These are phyloP conservation scores for Drosophila austrosaltans DNA, from an alignment of 2,888 invertebrate species.

Conservation along the genomic window DNA sequence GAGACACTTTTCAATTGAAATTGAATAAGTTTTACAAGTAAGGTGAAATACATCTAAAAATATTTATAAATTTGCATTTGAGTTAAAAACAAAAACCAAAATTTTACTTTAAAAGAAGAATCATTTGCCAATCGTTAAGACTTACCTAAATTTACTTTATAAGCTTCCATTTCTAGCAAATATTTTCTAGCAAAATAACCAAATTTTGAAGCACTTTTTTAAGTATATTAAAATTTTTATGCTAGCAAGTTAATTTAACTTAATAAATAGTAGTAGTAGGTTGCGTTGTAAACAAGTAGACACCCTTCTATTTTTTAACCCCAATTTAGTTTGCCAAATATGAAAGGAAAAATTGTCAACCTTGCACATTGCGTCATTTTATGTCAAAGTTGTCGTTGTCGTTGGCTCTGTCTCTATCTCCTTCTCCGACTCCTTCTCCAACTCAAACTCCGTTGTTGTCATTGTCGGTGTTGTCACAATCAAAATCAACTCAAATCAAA, in stretches of 20 bases:
- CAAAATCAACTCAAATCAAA: constrained; percentile 65
- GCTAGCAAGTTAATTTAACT: background rate
- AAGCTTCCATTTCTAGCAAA: background rate
- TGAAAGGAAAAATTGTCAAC: constrained; percentile 51
- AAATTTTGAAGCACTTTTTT: too few species aligned
- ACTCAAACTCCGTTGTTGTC: background rate
- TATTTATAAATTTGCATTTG: background rate
- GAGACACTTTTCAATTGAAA: too few species aligned
- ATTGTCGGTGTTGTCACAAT: constrained; percentile 59
- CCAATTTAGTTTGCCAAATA: constrained; percentile 15
- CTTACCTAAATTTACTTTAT: background rate
- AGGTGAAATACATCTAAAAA: too few species aligned
- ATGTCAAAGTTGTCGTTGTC: constrained; percentile 64
- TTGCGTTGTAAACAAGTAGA: background rate
- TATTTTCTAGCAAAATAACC: background rate
- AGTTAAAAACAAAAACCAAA: too few species aligned
- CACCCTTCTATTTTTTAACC: constrained; percentile 10
- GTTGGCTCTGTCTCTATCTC: background rate
- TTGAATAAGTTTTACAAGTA: too few species aligned
- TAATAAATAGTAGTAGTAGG: background rate
- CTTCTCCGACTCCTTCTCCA: background rate
- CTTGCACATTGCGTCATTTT: constrained; percentile 74
- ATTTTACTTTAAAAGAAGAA: too few species aligned
- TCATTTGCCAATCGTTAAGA: background rate
- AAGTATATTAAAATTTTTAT: too few species aligned